Base-by-base conservation (phyloP, 2,113 vertebrate species). In the Cnemophilus loriae region DNA sequence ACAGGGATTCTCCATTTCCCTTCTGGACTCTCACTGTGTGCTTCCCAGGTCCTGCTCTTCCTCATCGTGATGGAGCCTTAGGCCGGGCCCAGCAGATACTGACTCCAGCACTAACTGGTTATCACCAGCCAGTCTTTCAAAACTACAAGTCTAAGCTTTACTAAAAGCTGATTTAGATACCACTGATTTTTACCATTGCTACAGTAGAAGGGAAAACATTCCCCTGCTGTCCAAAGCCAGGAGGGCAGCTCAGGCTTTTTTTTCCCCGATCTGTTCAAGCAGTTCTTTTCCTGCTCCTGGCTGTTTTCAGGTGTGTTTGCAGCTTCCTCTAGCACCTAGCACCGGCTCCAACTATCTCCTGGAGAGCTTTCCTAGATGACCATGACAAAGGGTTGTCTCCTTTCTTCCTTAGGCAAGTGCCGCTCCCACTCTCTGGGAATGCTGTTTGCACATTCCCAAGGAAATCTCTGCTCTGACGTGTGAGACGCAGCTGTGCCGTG, bases 381-480 rank as follows among this genome's bases (percentile, higher is more conserved):
- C 22, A 16, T 10, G 83, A 64, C 27, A 17, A 90, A 85, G 44
- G 21, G 18, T 20, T 16, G 5, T 32, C 28, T 79, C 56, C 46
- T 87, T 74, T 74, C 30, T 24, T 41, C 11, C n/a, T 50, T 5
- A 4, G 4, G 1, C 11, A 35, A 5, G 39, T 33, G 23, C 52
- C 32, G 30, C 60, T 93, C 47, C 44, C 55, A 41, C 47, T 53
- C 22, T 20, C 55, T 56, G 41, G 63, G 32, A 76, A 77, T 49
- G 47, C 41, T 23, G 11, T 33, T 28, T 23, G 30, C 61, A 41
- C n/a, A 7, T 41, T 81, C 46, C 60, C 69, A n/a, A 42, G 7
- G 47, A 77, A 71, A 17, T 5, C 57, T n/a, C 86, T 68, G 35
- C 41, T 77, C 44, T 49, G 60, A 20, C 0, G 0, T 12, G 15